phyloP scores from a whole-genome alignment of 1,140 invertebrate species.

The Panulirus ornatus region DNA sequence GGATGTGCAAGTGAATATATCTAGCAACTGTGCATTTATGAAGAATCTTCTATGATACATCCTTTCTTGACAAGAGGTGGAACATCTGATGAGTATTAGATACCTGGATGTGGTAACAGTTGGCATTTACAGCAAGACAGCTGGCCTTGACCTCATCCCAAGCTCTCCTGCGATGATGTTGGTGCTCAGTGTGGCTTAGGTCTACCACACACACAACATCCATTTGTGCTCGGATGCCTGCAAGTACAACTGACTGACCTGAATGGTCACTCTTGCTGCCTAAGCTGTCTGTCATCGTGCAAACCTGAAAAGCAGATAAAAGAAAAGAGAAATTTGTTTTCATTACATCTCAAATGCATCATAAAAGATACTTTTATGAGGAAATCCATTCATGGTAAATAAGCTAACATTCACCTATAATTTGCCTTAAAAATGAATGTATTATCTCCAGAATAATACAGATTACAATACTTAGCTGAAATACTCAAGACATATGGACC shows the following conservation, averaged over 20 bases:
- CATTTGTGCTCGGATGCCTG: constrained; percentile 80
- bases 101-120: constrained; percentile 90
- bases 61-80: no score
- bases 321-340: not conserved
- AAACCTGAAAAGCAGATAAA: constrained; percentile 25
- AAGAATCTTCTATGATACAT: no score
- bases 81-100: not conserved
- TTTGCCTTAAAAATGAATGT: no score
- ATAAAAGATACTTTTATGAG: no score
- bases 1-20: no score
- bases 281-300: constrained; percentile 71
- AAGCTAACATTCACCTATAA: no score
- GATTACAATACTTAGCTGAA: no score
- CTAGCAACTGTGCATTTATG: no score
- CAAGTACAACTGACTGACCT: constrained; percentile 64
- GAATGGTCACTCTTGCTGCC: constrained; percentile 74
- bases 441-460: no score
- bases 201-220: constrained; percentile 95
- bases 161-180: constrained; percentile 87
- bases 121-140: constrained; percentile 87
- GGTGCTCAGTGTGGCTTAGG: constrained; percentile 85
- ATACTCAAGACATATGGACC: no score
- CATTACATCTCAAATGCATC: no score
- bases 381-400: no score
- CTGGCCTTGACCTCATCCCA: constrained; percentile 91